Percentiles rank a stretch among this genome's conserved stretches.
phyloP scores from a whole-genome alignment of 2,888 invertebrate species.

The Spodoptera picta region DNA sequence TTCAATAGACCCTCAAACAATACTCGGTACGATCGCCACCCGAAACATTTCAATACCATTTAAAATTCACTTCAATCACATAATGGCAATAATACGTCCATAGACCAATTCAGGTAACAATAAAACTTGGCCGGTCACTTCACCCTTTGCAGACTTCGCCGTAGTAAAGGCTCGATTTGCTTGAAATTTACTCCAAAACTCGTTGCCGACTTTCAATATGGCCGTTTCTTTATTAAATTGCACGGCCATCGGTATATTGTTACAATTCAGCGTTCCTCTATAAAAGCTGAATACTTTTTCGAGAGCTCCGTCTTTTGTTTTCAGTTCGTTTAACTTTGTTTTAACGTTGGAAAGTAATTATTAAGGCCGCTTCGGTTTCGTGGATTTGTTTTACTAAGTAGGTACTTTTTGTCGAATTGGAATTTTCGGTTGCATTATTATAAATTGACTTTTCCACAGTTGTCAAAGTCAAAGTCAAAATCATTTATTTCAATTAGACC shows the following conservation, averaged over 20 bases:
- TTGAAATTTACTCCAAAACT: conserved; percentile 50
- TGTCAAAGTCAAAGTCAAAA: too few relatives aligned
- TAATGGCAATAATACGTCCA: conserved; percentile 50
- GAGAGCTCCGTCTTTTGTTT: conserved; percentile 21
- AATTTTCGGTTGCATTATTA: too few relatives aligned
- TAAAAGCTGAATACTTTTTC: conserved; percentile 17
- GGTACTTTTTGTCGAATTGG: too few relatives aligned
- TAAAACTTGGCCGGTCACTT: conserved; percentile 53
- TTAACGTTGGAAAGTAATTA: too few relatives aligned
- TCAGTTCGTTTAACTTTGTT: too few relatives aligned
- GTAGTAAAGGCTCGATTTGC: conserved; percentile 44
- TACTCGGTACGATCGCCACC: neutral
- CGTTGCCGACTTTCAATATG: conserved; percentile 42
- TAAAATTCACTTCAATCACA: conserved; percentile 52
- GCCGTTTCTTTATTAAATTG: conserved; percentile 46
- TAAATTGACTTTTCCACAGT: too few relatives aligned
- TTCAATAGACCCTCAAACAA: neutral
- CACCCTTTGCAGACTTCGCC: conserved; percentile 54
- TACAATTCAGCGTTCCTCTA: conserved; percentile 27
- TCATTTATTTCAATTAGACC: too few relatives aligned
- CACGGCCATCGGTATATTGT: conserved; percentile 33
- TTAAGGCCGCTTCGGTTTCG: too few relatives aligned
- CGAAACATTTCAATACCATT: conserved; percentile 42
- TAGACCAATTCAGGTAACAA: conserved; percentile 49
- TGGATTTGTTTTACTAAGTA: too few relatives aligned